These are phyloP conservation scores for Helicoverpa zea DNA, from an alignment of 1,140 invertebrate species.

Conservation along the genomic window DNA sequence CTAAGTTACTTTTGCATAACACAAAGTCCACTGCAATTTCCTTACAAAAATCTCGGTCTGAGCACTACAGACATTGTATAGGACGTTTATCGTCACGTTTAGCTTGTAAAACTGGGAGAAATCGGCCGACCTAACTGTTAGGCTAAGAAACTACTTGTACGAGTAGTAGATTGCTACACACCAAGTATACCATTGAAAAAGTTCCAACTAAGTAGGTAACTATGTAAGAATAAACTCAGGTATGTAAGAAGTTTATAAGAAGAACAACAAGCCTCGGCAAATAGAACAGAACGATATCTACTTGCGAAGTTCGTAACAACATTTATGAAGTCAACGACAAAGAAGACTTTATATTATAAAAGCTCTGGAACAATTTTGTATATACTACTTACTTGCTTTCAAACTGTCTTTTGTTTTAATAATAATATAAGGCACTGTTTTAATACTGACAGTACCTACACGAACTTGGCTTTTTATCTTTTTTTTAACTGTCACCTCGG, in stretches of 20 bases:
- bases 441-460: no score
- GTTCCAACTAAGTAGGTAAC: conserved; percentile 5
- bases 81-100: conserved; percentile 7
- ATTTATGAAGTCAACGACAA: not conserved
- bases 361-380: no score
- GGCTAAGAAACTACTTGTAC: not conserved
- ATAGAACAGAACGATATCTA: not conserved
- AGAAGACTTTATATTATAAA: no score
- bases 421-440: no score
- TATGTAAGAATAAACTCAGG: not conserved
- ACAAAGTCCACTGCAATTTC: no score
- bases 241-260: not conserved
- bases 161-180: not conserved
- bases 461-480: no score
- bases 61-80: not conserved
- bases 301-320: not conserved
- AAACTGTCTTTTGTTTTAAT: no score
- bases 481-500: no score
- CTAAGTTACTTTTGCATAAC: no score
- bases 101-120: conserved; percentile 21
- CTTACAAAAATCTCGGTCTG: not conserved
- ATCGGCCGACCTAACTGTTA: conserved; percentile 6
- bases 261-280: not conserved
- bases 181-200: not conserved
- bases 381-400: no score